Evolutionary conservation across 2,888 invertebrate species (phyloP).

Genomic region (Drosophila quinaria): DNA sequence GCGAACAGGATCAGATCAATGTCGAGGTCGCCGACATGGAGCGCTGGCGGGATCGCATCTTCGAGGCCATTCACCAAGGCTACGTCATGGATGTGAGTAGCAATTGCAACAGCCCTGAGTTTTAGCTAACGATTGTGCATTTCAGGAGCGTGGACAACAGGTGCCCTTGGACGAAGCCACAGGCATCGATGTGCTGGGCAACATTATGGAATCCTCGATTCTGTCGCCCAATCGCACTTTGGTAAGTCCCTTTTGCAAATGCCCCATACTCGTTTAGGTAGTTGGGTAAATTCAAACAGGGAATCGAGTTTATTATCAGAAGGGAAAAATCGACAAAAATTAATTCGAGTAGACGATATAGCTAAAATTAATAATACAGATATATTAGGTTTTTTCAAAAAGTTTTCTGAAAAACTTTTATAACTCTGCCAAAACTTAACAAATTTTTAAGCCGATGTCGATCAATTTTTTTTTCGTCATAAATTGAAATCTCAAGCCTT

Average conservation of each 20-base stretch:
- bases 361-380: too few species aligned
- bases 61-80: slow-evolving; percentile 90
- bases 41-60: slow-evolving; percentile 91
- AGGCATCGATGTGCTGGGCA: slow-evolving; percentile 92
- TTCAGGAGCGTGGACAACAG: slow-evolving; percentile 87
- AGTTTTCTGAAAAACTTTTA: too few species aligned
- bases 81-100: slow-evolving; percentile 87
- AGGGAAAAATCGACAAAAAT: too few species aligned
- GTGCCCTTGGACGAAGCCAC: slow-evolving; percentile 88
- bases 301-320: too few species aligned
- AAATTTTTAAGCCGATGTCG: too few species aligned
- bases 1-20: slow-evolving; percentile 89
- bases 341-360: too few species aligned
- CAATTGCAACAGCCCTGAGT: fast-evolving
- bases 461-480: too few species aligned
- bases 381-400: too few species aligned
- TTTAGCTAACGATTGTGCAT: background rate
- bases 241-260: slow-evolving; percentile 34
- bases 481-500: too few species aligned
- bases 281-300: too few species aligned
- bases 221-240: slow-evolving; percentile 89
- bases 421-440: too few species aligned
- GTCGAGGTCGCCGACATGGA: slow-evolving; percentile 90
- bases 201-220: slow-evolving; percentile 91
- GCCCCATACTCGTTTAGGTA: too few species aligned